Conservation (phyloP, 2,797 vertebrate species). For the Pangasius mekongensis region DNA sequence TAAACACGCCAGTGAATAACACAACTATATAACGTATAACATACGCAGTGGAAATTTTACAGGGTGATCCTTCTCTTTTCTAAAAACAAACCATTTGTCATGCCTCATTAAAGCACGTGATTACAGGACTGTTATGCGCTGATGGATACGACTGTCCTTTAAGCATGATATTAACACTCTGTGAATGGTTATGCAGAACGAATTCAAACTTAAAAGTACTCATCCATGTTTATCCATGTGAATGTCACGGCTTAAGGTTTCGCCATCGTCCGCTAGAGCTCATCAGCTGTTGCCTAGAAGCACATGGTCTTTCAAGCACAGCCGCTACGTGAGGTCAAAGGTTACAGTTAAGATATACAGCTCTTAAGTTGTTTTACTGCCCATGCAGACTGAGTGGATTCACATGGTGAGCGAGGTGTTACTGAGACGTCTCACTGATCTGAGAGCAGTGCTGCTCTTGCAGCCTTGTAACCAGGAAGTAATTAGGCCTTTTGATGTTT, state of each 20-base stretch:
- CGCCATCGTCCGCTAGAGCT: neutral
- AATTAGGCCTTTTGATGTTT: neutral
- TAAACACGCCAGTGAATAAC: neutral
- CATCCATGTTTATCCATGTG: neutral
- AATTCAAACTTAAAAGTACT: neutral
- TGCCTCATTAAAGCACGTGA: neutral
- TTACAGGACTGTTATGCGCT: neutral
- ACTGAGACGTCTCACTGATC: neutral
- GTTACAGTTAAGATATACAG: neutral
- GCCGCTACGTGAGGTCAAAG: neutral
- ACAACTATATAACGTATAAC: neutral
- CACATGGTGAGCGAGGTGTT: neutral
- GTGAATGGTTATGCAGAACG: neutral
- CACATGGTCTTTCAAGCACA: neutral
- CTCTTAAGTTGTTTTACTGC: neutral
- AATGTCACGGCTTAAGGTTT: neutral
- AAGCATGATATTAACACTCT: neutral
- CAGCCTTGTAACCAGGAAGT: neutral
- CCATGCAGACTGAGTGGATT: neutral
- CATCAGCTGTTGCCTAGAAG: conserved; percentile 6
- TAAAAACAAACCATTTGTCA: neutral
- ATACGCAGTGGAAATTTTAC: neutral
- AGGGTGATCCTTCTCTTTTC: neutral
- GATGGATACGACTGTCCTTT: neutral
- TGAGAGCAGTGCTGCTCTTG: neutral